These are phyloP conservation scores for Nineta flava DNA, from an alignment of 2,888 invertebrate species.

Conservation along the genomic window DNA sequence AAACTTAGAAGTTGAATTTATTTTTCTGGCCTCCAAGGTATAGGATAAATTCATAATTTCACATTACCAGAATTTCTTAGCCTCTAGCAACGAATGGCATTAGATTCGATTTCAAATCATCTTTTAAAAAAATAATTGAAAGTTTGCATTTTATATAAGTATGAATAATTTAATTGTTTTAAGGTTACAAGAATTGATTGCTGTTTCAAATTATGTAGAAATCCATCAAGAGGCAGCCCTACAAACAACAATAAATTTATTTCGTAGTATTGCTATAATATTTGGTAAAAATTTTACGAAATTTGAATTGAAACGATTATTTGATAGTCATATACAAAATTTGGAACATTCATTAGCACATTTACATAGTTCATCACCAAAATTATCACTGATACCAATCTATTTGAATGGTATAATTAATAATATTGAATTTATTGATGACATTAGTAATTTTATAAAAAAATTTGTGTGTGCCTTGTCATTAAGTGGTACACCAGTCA, in stretches of 20 bases:
- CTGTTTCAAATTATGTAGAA: constrained; percentile 36
- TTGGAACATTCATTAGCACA: constrained; percentile 46
- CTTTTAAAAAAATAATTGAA: no score
- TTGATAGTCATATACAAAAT: constrained; percentile 37
- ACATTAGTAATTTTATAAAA: constrained; percentile 38
- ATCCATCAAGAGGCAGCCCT: constrained; percentile 34
- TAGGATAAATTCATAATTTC: no score
- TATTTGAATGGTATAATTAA: constrained; percentile 41
- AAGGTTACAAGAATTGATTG: constrained; percentile 41
- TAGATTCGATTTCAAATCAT: no score
- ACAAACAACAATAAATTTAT: constrained; percentile 34
- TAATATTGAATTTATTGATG: constrained; percentile 30
- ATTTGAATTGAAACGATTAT: constrained; percentile 37
- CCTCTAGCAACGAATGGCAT: no score
- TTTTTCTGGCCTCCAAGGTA: no score
- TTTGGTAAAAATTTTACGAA: constrained; percentile 49
- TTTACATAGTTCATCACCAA: constrained; percentile 29
- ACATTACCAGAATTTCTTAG: no score
- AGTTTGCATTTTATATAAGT: background rate
- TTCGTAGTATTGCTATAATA: constrained; percentile 41
- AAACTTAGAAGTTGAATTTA: no score
- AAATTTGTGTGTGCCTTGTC: constrained; percentile 37
- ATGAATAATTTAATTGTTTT: constrained; percentile 14
- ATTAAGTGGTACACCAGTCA: constrained; percentile 32
- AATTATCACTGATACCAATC: constrained; percentile 40